A percentile compares a stretch with the other conserved stretches of the same genome.
These are phyloP conservation scores for Branchellion lobata DNA, from an alignment of 2,888 invertebrate genomes.

Conservation along the genomic window DNA sequence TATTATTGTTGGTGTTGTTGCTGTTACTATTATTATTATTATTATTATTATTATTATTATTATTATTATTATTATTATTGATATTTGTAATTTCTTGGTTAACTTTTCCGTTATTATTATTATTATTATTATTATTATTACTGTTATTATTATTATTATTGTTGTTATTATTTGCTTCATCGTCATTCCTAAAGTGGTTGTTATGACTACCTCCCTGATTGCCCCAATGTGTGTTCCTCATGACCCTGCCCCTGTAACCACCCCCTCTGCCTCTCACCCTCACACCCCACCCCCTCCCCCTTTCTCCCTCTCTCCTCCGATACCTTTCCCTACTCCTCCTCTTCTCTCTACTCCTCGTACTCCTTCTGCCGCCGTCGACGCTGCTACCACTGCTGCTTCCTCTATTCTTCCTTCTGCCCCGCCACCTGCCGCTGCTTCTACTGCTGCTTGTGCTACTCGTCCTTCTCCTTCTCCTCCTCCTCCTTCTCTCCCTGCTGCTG, in stretches of 20 bases:
- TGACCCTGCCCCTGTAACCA: background rate
- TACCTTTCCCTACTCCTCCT: background rate
- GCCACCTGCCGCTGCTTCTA: too few species aligned
- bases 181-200: too few species aligned
- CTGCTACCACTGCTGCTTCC: too few species aligned
- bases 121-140: background rate
- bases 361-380: background rate
- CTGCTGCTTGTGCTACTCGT: background rate
- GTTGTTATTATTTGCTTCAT: background rate
- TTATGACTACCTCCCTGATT: background rate
- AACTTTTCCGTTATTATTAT: background rate
- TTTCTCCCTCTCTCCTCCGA: background rate
- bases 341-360: background rate
- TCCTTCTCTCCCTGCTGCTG: background rate
- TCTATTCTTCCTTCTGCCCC: too few species aligned
- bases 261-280: background rate
- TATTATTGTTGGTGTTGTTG: background rate
- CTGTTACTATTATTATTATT: background rate
- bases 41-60: background rate
- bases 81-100: too few species aligned
- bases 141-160: background rate
- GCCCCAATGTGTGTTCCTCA: too few species aligned
- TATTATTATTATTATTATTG: background rate
- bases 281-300: background rate
- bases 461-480: background rate